Percentiles rank a stretch among this genome's conserved stretches.
phyloP scores from a whole-genome alignment of 2,797 vertebrate species.

The Botia kubotai region DNA sequence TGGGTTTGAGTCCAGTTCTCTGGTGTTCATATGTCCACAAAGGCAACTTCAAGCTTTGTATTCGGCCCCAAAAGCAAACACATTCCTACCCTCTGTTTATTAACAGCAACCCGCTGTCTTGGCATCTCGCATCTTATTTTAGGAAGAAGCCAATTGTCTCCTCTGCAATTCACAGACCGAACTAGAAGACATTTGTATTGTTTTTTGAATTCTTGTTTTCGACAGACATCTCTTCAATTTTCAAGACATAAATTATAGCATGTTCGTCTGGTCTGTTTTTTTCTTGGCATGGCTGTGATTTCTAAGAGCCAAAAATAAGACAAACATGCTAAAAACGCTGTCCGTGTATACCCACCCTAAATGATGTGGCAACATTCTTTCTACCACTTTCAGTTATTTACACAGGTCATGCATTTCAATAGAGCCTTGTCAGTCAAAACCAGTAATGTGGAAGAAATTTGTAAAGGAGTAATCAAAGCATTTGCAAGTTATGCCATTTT shows the following conservation, averaged over 20 bases:
- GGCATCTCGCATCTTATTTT: slow-evolving; percentile 54
- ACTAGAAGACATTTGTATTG: slow-evolving; percentile 65
- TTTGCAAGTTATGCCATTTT: slow-evolving; percentile 5
- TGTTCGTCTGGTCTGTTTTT: slow-evolving; percentile 73
- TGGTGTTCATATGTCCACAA: slow-evolving; percentile 42
- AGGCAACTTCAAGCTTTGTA: slow-evolving; percentile 46
- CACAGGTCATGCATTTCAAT: slow-evolving; percentile 65
- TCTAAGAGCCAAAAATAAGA: slow-evolving; percentile 75
- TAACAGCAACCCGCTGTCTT: slow-evolving; percentile 40
- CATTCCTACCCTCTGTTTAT: slow-evolving; percentile 46
- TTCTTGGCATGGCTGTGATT: slow-evolving; percentile 66
- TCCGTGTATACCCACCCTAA: slow-evolving; percentile 69
- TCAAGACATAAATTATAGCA: slow-evolving; percentile 73
- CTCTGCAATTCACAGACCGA: slow-evolving; percentile 57
- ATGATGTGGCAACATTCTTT: slow-evolving; percentile 72
- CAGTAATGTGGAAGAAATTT: slow-evolving; percentile 53
- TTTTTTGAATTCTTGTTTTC: slow-evolving; percentile 66
- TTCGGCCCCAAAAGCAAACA: slow-evolving; percentile 54
- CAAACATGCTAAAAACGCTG: slow-evolving; percentile 72
- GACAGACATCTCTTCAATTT: slow-evolving; percentile 72
- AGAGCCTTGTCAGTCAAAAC: slow-evolving; percentile 60
- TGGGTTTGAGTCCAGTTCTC: slow-evolving; percentile 41
- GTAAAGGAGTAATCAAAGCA: slow-evolving; percentile 47
- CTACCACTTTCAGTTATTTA: slow-evolving; percentile 68
- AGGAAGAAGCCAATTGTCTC: slow-evolving; percentile 64